These are phyloP conservation scores for Tethya wilhelma DNA, from an alignment of 37 sponge, comb jelly and placozoan genomes.

Conservation along the genomic window DNA sequence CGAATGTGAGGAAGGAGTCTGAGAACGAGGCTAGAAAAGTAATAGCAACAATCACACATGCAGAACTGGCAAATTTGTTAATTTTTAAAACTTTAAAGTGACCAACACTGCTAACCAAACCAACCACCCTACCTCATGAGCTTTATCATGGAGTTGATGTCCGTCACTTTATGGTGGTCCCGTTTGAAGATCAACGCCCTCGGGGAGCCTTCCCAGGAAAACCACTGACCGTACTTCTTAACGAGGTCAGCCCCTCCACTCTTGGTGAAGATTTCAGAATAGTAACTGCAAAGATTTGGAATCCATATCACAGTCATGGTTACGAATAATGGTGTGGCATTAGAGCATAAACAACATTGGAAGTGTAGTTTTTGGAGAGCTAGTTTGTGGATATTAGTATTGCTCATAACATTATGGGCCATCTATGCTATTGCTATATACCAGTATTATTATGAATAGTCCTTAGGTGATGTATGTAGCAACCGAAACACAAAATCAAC, in stretches of 20 bases:
- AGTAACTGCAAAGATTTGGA: conserved; percentile 55
- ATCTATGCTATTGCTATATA: too few relatives aligned
- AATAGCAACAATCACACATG: background rate
- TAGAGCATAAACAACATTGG: background rate
- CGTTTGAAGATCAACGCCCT: conserved; percentile 89
- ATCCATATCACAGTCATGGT: background rate
- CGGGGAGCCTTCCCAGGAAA: conserved; percentile 79
- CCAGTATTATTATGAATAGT: too few relatives aligned
- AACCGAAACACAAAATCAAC: too few relatives aligned
- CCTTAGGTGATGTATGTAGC: too few relatives aligned
- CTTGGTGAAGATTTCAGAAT: conserved; percentile 66
- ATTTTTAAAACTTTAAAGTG: too few relatives aligned
- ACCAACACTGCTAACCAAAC: background rate
- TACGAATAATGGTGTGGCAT: background rate
- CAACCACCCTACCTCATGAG: conserved; percentile 83
- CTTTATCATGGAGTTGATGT: conserved; percentile 70
- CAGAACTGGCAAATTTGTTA: too few relatives aligned
- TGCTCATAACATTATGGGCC: too few relatives aligned
- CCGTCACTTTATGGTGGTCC: conserved; percentile 74
- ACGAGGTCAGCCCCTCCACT: conserved; percentile 75
- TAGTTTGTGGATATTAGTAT: too few relatives aligned
- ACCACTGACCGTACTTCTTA: conserved; percentile 88
- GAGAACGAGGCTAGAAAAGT: background rate
- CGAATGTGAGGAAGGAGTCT: too few relatives aligned
- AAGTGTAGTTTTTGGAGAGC: background rate